Base-by-base conservation (phyloP, 2,888 invertebrate species). In the Harmothoe impar region DNA sequence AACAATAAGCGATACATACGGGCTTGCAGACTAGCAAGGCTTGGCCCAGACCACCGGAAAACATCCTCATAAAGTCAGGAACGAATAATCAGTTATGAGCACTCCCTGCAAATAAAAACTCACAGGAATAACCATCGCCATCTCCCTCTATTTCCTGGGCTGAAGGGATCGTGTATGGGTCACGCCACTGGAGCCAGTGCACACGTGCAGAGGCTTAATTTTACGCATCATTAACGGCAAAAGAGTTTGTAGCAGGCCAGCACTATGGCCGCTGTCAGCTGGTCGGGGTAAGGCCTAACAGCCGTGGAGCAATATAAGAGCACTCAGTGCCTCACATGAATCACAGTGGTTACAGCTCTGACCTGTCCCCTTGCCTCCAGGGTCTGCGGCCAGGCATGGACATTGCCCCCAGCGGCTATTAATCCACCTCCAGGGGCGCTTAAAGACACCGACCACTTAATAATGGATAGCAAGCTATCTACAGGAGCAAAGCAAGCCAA, bases 381-480 rank as follows among this genome's bases (percentile, higher is more conserved):
- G 62, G 62, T n/a, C 62, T n/a, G 43, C 3, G 23, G n/a, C 62
- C 62, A 62, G 62, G 62, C 62, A 3, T 43, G 43, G 43, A 43
- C 43, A 62, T 62, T 62, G 20, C 62, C n/a, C 62, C 20, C 62
- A 62, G 62, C 43, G 62, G 62, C 62, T 62, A 62, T 62, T 62
- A 62, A 62, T 62, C 62, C 62, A 62, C 23, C 62, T 20, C 23
- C 20, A n/a, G n/a, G 62, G 62, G 62, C 62, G 12, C 72, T 29
- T 15, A 72, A 72, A 72, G 72, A 72, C 72, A 72, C 72, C 0
- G 72, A 25, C 72, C 72, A 15, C 72, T 72, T 72, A 72, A 72
- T 72, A 72, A 72, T 72, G 72, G 72, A 72, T 72, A 29, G 72
- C 15, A 23, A 3, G 25, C 29, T 72, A 72, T 29, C 31, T 25